Evolutionary conservation across 2,797 vertebrate species (phyloP).

Genomic region (Trichosurus vulpecula): DNA sequence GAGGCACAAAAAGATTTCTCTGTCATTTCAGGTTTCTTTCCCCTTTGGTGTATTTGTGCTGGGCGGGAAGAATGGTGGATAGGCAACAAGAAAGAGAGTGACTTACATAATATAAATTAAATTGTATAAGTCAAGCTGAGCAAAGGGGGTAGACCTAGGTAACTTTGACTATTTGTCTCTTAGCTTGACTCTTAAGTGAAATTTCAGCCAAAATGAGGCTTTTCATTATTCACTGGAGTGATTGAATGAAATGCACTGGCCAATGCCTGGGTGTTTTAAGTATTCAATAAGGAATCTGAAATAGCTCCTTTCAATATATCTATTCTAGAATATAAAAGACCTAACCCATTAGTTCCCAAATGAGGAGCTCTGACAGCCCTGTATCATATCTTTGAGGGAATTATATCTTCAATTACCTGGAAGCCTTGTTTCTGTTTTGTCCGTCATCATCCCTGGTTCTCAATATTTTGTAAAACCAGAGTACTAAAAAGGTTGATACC

Average conservation of each 20-base stretch:
- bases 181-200: slow-evolving; percentile 35
- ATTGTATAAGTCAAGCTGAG: slow-evolving; percentile 10
- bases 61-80: slow-evolving; percentile 34
- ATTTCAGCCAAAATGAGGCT: slow-evolving; percentile 22
- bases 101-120: neutral
- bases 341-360: slow-evolving; percentile 43
- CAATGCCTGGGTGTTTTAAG: slow-evolving; percentile 52
- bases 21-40: neutral
- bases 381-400: neutral
- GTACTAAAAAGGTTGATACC: neutral
- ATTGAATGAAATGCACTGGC: slow-evolving; percentile 60
- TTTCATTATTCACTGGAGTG: slow-evolving; percentile 39
- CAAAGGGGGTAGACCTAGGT: neutral
- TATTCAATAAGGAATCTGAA: slow-evolving; percentile 57
- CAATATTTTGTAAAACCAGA: neutral
- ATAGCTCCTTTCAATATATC: slow-evolving; percentile 50
- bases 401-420: neutral
- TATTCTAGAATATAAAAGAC: slow-evolving; percentile 41
- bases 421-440: neutral
- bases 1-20: neutral
- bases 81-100: slow-evolving; percentile 31
- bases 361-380: neutral
- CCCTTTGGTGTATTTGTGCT: slow-evolving; percentile 36
- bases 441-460: neutral
- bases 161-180: slow-evolving; percentile 5